These are phyloP conservation scores for Lochmaea crataegi DNA, from an alignment of 2,888 invertebrate species.

Conservation along the genomic window DNA sequence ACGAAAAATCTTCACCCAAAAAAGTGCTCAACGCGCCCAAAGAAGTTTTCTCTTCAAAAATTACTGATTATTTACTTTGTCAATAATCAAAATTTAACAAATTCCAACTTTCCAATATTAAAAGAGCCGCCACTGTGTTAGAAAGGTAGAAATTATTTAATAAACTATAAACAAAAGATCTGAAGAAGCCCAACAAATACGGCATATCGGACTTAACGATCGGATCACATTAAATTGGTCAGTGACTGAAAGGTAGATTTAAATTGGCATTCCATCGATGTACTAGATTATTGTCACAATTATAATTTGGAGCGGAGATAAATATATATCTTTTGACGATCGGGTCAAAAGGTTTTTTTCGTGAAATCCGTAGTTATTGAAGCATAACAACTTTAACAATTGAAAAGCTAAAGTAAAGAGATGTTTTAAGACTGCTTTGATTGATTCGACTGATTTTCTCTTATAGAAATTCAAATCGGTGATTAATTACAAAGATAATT, in stretches of 20 bases:
- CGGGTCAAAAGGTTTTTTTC: conserved; percentile 19
- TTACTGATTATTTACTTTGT: no score
- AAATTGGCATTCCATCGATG: conserved; percentile 15
- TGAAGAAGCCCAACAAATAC: not conserved
- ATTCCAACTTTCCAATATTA: not conserved
- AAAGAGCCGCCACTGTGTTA: not conserved
- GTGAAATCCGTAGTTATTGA: conserved; percentile 12
- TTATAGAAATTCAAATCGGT: not conserved
- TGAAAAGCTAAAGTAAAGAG: conserved; percentile 15
- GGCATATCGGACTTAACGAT: not conserved
- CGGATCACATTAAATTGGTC: conserved; percentile 1
- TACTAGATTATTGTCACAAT: conserved; percentile 21
- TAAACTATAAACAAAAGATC: conserved; percentile 4
- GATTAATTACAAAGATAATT: not conserved
- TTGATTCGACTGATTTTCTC: not conserved
- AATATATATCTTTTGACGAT: conserved; percentile 3
- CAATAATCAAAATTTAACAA: no score
- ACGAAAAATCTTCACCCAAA: no score
- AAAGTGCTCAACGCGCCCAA: no score
- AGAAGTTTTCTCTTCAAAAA: no score
- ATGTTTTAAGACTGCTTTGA: no score
- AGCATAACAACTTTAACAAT: conserved; percentile 18
- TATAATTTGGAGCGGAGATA: conserved; percentile 19
- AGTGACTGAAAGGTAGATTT: conserved; percentile 1
- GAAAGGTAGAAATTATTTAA: not conserved